Evolutionary conservation across 2,113 vertebrate genomes (phyloP).

Genomic region (Psittacula cyanocephala): DNA sequence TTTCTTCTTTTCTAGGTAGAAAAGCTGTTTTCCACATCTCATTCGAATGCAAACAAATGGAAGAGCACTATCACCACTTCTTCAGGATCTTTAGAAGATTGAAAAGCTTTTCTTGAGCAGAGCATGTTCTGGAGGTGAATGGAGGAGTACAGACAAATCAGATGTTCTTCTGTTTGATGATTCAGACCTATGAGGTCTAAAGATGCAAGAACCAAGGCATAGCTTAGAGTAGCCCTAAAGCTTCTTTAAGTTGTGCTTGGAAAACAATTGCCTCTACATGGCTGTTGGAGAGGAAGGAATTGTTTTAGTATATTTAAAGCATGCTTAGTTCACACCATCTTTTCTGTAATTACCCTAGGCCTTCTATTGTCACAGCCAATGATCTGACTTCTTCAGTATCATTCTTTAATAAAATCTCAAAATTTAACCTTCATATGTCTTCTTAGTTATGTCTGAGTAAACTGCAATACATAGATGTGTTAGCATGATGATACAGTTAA

Average conservation of each 20-base stretch:
- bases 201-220: constrained; percentile 33
- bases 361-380: background rate
- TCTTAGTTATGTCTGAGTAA: background rate
- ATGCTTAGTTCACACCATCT: background rate
- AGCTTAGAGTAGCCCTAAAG: constrained; percentile 64
- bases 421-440: background rate
- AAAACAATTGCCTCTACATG: background rate
- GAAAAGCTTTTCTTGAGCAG: background rate
- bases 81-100: background rate
- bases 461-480: background rate
- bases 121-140: background rate
- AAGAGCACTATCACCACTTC: background rate
- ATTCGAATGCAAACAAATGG: background rate
- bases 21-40: background rate
- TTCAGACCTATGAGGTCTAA: background rate
- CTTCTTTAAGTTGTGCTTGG: constrained; percentile 66
- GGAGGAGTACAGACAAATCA: background rate
- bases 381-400: background rate
- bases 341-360: background rate
- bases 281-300: background rate
- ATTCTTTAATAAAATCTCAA: constrained; percentile 38
- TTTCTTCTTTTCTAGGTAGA: constrained; percentile 10
- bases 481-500: background rate
- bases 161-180: background rate
- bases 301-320: background rate